Conservation (phyloP, 2,888 invertebrate genomes). For the Lomographa bimaculata region DNA sequence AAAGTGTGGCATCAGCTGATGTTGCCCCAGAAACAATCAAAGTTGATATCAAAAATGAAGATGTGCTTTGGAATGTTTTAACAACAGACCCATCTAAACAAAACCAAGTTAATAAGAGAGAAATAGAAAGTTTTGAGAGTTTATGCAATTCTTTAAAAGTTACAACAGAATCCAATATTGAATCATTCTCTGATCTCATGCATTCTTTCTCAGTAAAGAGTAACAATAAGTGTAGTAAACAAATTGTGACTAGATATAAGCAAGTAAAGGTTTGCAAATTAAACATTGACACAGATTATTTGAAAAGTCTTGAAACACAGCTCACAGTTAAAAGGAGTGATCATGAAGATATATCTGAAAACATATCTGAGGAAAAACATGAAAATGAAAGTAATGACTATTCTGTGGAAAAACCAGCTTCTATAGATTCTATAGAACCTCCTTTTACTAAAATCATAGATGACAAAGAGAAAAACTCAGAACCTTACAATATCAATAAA, state of each 20-base stretch:
- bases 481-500: too few species aligned
- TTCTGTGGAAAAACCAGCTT: too few species aligned
- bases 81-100: conserved; percentile 23
- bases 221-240: conserved; percentile 23
- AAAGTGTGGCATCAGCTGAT: conserved; percentile 8
- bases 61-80: conserved; percentile 45
- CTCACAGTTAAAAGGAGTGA: not conserved
- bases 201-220: conserved; percentile 39
- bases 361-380: too few species aligned
- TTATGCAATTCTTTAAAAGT: conserved; percentile 45
- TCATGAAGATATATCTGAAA: too few species aligned
- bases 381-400: too few species aligned
- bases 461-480: too few species aligned
- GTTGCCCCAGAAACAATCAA: not conserved
- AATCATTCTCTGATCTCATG: conserved; percentile 54
- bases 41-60: conserved; percentile 13
- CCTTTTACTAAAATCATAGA: too few species aligned
- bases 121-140: conserved; percentile 39
- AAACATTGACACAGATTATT: conserved; percentile 4
- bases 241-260: conserved; percentile 8
- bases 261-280: conserved; percentile 18
- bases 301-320: not conserved
- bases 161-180: conserved; percentile 32
- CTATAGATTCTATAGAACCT: too few species aligned
- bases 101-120: conserved; percentile 8